Evolutionary conservation across 2,797 vertebrate genomes (phyloP).

Genomic region (Micromesistius poutassou): DNA sequence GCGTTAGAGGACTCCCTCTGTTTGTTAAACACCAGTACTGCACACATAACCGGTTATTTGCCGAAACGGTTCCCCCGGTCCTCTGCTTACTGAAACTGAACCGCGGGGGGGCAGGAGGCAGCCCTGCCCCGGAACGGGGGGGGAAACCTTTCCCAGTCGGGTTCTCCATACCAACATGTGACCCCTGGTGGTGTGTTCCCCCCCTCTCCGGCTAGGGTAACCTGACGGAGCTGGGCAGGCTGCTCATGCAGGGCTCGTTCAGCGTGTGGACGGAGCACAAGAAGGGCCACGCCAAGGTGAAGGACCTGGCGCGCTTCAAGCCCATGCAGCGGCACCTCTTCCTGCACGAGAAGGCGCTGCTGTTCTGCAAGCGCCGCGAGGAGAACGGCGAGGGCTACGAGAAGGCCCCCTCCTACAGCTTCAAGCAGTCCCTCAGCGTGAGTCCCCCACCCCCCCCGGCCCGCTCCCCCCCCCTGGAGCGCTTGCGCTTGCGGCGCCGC

Average conservation of each 20-base stretch:
- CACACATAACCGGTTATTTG: too few species aligned
- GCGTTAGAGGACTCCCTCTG: too few species aligned
- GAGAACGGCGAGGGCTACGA: constrained; percentile 97
- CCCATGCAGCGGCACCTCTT: constrained; percentile 98
- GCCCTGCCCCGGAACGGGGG: too few species aligned
- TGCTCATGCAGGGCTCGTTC: constrained; percentile 97
- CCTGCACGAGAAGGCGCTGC: constrained; percentile 88
- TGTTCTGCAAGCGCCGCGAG: constrained; percentile 95
- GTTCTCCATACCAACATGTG: too few species aligned
- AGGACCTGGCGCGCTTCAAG: constrained; percentile 95
- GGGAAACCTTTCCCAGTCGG: too few species aligned
- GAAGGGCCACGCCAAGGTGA: constrained; percentile 92
- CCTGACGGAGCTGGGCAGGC: constrained; percentile 86
- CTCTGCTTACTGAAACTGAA: too few species aligned
- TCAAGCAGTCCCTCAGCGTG: constrained; percentile 93
- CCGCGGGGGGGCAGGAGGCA: too few species aligned
- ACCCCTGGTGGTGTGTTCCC: not conserved
- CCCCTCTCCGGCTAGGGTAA: constrained; percentile 76
- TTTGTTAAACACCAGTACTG: too few species aligned
- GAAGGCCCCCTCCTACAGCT: constrained; percentile 98
- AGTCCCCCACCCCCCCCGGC: too few species aligned
- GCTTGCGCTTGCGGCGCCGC: too few species aligned
- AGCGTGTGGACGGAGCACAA: constrained; percentile 96
- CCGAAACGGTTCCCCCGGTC: too few species aligned
- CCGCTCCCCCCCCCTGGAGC: too few species aligned